Evolutionary conservation across 2,888 invertebrate genomes (phyloP).

Genomic region (Cremastobaeus sp.): DNA sequence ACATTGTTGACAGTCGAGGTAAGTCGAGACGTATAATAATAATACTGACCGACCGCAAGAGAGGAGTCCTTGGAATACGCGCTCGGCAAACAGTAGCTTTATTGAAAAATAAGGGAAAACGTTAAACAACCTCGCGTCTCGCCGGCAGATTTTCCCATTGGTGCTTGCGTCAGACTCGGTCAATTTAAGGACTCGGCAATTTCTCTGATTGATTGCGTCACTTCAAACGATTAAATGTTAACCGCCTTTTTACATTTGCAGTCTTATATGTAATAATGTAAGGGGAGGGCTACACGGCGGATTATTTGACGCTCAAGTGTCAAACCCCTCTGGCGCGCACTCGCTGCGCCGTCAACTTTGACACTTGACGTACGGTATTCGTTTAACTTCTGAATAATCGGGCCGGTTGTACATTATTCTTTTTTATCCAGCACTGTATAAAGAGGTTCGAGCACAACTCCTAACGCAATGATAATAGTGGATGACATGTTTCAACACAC

Average conservation of each 20-base stretch:
- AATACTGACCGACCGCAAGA: conserved; percentile 38
- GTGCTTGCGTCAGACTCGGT: conserved; percentile 16
- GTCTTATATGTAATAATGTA: conserved; percentile 18
- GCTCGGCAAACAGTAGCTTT: conserved; percentile 25
- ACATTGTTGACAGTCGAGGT: conserved; percentile 37
- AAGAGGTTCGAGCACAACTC: conserved; percentile 29
- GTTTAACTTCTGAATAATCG: conserved; percentile 13
- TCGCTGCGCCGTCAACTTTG: too few relatives aligned
- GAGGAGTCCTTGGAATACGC: conserved; percentile 36
- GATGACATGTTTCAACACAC: not conserved
- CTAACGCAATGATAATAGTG: conserved; percentile 1
- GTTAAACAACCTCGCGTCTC: conserved; percentile 5
- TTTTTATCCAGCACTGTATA: conserved; percentile 52
- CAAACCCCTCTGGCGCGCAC: too few relatives aligned
- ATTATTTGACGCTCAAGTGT: too few relatives aligned
- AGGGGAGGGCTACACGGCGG: conserved; percentile 8
- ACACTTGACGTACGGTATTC: conserved; percentile 8
- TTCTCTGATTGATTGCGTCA: conserved; percentile 2
- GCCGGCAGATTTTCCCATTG: conserved; percentile 7
- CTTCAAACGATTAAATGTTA: not conserved
- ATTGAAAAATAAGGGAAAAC: conserved; percentile 21
- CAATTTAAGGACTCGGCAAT: conserved; percentile 18
- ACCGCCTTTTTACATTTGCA: conserved; percentile 10
- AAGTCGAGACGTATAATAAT: conserved; percentile 28
- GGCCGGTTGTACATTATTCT: conserved; percentile 35